These are phyloP conservation scores for Pseudomyrmex pallidus DNA, from an alignment of 1,140 invertebrate species.

Conservation along the genomic window DNA sequence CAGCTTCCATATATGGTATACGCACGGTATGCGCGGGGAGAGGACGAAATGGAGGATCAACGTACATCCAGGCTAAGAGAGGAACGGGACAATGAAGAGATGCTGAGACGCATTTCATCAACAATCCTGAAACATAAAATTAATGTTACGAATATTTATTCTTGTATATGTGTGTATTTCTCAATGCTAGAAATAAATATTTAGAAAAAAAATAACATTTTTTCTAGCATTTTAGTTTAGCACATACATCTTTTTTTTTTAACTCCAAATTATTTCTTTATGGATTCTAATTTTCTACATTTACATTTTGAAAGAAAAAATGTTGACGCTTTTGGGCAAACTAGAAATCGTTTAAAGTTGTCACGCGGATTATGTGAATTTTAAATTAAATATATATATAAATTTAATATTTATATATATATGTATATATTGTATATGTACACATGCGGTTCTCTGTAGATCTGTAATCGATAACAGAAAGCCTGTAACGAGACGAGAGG, in stretches of 20 bases:
- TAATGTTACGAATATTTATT: not conserved
- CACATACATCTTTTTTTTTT: no score
- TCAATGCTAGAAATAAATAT: not conserved
- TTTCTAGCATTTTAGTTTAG: no score
- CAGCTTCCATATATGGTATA: conserved; percentile 37
- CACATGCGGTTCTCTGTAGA: not conserved
- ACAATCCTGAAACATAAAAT: conserved; percentile 20
- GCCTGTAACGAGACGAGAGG: conserved; percentile 37
- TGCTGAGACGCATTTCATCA: not conserved
- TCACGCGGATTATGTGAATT: not conserved
- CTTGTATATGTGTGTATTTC: not conserved
- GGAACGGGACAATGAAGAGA: not conserved
- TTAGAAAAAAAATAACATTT: no score
- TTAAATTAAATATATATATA: not conserved
- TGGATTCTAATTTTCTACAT: no score
- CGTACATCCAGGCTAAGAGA: conserved; percentile 19
- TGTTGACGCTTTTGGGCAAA: no score
- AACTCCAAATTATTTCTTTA: no score
- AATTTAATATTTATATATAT: not conserved
- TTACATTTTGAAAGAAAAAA: no score
- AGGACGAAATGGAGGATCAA: conserved; percentile 35
- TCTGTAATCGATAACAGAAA: conserved; percentile 36
- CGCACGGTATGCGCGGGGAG: conserved; percentile 20
- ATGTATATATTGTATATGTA: not conserved
- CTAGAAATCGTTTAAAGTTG: no score